Evolutionary conservation across 2,888 invertebrate genomes (phyloP).

Genomic region (Leucophenga montana): DNA sequence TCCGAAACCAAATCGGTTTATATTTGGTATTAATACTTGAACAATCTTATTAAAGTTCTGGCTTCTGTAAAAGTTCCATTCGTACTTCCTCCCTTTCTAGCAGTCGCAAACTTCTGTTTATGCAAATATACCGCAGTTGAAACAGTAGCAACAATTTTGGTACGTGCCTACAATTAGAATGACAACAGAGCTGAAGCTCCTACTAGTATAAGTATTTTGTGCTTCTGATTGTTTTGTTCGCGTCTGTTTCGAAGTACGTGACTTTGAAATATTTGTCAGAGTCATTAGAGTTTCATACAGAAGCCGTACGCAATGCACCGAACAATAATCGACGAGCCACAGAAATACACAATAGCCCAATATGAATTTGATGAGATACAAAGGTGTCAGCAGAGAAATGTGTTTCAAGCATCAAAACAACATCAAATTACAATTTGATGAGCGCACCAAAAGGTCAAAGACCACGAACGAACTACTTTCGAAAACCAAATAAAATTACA

Average conservation of each 20-base stretch:
- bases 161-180: slow-evolving; percentile 64
- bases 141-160: slow-evolving; percentile 45
- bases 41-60: too few species aligned
- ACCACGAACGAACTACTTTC: slow-evolving; percentile 13
- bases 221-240: slow-evolving; percentile 35
- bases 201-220: slow-evolving; percentile 35
- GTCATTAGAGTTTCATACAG: slow-evolving; percentile 19
- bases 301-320: slow-evolving; percentile 41
- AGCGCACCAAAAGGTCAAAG: background rate
- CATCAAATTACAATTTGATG: slow-evolving; percentile 34
- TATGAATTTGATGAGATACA: slow-evolving; percentile 62
- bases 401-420: slow-evolving; percentile 38
- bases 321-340: slow-evolving; percentile 46
- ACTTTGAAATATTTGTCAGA: slow-evolving; percentile 49
- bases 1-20: background rate
- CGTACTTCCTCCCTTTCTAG: too few species aligned
- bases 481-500: slow-evolving; percentile 35
- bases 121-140: slow-evolving; percentile 55
- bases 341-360: slow-evolving; percentile 40
- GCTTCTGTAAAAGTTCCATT: too few species aligned
- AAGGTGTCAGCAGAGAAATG: slow-evolving; percentile 51
- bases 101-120: slow-evolving; percentile 55
- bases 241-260: slow-evolving; percentile 50
- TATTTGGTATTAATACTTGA: too few species aligned
- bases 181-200: slow-evolving; percentile 43